phyloP scores from a whole-genome alignment of 2,113 vertebrate species.

The Eulacestoma nigropectus region DNA sequence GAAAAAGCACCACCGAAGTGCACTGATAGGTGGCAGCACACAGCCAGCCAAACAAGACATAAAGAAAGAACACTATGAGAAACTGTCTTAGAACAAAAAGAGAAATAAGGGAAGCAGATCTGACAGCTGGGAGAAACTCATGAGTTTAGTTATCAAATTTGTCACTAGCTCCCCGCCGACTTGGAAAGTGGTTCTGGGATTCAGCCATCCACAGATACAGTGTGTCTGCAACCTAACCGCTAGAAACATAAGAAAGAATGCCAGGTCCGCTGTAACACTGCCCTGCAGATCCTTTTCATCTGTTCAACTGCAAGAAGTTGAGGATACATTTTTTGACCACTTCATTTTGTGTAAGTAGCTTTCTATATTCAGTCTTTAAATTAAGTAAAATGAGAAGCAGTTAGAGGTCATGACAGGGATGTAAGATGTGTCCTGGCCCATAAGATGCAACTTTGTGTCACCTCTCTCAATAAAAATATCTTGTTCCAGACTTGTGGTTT shows the following conservation, averaged over 20 bases:
- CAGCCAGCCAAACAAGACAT: background rate
- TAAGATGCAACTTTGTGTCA: background rate
- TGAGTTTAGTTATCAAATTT: background rate
- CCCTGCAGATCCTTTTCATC: background rate
- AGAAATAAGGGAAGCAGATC: background rate
- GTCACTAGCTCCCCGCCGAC: background rate
- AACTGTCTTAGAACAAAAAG: background rate
- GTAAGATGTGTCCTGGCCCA: background rate
- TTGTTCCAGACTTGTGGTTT: background rate
- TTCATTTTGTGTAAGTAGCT: background rate
- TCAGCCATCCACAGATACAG: background rate
- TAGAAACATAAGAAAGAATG: background rate
- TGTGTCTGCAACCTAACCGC: background rate
- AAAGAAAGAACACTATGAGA: background rate
- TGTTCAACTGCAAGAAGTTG: background rate
- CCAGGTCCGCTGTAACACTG: background rate
- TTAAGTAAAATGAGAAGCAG: background rate
- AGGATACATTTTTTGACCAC: background rate
- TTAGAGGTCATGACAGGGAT: background rate
- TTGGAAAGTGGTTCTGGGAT: background rate
- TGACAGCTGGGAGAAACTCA: background rate
- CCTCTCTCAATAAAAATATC: background rate
- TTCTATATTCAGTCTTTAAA: background rate
- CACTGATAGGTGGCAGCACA: constrained; percentile 1
- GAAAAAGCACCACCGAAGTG: background rate